phyloP scores from a whole-genome alignment of 2,113 vertebrate genomes.

The Callipepla squamata region DNA sequence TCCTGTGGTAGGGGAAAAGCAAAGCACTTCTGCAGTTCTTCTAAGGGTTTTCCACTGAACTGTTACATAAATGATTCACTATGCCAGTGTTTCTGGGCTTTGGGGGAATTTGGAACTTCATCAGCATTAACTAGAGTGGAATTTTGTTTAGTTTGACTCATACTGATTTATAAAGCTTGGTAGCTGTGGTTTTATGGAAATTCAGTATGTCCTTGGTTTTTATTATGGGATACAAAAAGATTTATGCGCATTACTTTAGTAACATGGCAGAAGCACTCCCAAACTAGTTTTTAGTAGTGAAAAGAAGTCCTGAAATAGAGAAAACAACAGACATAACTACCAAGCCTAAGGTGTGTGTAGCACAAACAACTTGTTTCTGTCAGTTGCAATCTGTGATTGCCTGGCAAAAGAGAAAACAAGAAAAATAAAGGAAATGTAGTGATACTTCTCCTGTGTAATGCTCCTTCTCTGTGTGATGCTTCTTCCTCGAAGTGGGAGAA shows the following conservation, averaged over 20 bases:
- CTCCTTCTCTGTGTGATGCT: no score
- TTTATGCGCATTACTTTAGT: not conserved
- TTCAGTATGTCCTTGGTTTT: conserved; percentile 8
- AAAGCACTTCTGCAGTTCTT: conserved; percentile 1
- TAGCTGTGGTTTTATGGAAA: conserved; percentile 33
- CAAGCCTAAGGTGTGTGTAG: not conserved
- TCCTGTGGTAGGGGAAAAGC: conserved; percentile 24
- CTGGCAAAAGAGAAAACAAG: not conserved
- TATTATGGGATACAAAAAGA: not conserved
- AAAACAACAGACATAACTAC: not conserved
- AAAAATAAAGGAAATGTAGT: not conserved
- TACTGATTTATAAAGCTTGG: conserved; percentile 14
- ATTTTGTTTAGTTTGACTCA: conserved; percentile 37
- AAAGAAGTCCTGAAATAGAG: not conserved
- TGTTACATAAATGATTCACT: not conserved
- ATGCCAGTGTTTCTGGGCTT: conserved; percentile 19
- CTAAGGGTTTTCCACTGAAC: conserved; percentile 15
- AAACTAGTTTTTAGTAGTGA: not conserved
- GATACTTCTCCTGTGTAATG: not conserved
- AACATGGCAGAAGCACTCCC: not conserved
- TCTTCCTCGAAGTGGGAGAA: no score
- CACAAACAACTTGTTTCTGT: not conserved
- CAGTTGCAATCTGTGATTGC: not conserved
- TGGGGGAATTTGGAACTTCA: conserved; percentile 24
- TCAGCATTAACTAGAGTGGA: not conserved